Evolutionary conservation across 2,113 vertebrate genomes (phyloP).

Genomic region (Pluvialis apricaria): DNA sequence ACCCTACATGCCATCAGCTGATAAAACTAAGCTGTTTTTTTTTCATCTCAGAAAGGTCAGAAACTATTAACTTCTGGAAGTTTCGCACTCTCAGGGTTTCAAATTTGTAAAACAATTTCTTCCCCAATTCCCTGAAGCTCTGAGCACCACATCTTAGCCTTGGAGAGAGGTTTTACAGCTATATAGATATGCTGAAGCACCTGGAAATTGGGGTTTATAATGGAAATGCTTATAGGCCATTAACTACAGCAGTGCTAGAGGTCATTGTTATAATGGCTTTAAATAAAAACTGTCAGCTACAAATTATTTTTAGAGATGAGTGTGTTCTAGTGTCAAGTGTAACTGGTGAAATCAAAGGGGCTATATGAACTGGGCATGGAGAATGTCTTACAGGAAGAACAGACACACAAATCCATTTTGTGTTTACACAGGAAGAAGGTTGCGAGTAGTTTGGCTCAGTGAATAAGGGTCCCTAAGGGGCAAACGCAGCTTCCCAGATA

Average conservation of each 20-base stretch:
- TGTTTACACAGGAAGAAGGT: background rate
- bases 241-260: constrained; percentile 42
- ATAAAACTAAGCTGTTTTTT: background rate
- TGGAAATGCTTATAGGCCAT: constrained; percentile 60
- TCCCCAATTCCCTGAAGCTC: constrained; percentile 18
- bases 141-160: background rate
- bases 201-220: constrained; percentile 50
- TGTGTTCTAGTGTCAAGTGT: constrained; percentile 10
- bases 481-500: constrained; percentile 1
- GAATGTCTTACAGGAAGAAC: background rate
- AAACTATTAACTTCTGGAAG: constrained; percentile 52
- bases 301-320: constrained; percentile 55
- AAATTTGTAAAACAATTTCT: constrained; percentile 32
- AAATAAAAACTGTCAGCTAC: constrained; percentile 54
- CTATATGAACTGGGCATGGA: background rate
- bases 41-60: constrained; percentile 25
- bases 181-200: constrained; percentile 35
- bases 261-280: constrained; percentile 39
- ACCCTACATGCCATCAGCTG: background rate
- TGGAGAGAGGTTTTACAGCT: constrained; percentile 38
- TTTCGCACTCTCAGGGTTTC: constrained; percentile 13
- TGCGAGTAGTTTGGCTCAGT: background rate
- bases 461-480: background rate
- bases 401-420: background rate
- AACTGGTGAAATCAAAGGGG: constrained; percentile 33